phyloP scores from a whole-genome alignment of 2,888 invertebrate genomes.

The Lasius platythorax region DNA sequence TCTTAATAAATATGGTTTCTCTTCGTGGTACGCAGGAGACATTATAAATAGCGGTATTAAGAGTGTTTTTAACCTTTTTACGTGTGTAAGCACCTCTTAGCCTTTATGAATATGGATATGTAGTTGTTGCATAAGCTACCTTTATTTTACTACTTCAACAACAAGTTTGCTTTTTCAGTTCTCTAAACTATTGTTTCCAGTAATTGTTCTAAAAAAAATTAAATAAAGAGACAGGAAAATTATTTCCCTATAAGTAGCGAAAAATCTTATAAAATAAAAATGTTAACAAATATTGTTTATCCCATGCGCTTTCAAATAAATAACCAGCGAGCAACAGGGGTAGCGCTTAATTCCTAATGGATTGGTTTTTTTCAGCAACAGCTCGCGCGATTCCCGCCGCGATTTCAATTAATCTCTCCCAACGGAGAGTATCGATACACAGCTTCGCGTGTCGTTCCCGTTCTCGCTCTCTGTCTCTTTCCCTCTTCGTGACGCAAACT shows the following conservation, averaged over 20 bases:
- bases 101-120: constrained; percentile 48
- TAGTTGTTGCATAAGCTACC: not conserved
- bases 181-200: not conserved
- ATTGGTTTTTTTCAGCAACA: constrained; percentile 47
- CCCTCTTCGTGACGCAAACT: constrained; percentile 28
- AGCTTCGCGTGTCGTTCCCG: constrained; percentile 34
- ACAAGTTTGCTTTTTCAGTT: not conserved
- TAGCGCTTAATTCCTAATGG: constrained; percentile 47
- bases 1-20: constrained; percentile 83
- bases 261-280: constrained; percentile 30
- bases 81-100: constrained; percentile 53
- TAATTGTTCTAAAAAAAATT: not conserved
- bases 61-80: constrained; percentile 57
- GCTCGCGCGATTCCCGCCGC: constrained; percentile 46
- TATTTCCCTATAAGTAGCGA: not conserved
- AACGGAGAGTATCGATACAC: constrained; percentile 51
- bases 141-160: not conserved
- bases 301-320: constrained; percentile 37
- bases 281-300: constrained; percentile 26
- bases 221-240: not conserved
- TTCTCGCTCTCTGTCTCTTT: constrained; percentile 32
- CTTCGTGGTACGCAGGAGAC: constrained; percentile 60
- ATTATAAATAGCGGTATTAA: constrained; percentile 56
- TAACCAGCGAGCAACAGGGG: constrained; percentile 38
- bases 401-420: constrained; percentile 55